A percentile compares a stretch with the other conserved stretches of the same genome.
Evolutionary conservation across 2,888 invertebrate species (phyloP).

Genomic region (Stenoptilia bipunctidactyla): DNA sequence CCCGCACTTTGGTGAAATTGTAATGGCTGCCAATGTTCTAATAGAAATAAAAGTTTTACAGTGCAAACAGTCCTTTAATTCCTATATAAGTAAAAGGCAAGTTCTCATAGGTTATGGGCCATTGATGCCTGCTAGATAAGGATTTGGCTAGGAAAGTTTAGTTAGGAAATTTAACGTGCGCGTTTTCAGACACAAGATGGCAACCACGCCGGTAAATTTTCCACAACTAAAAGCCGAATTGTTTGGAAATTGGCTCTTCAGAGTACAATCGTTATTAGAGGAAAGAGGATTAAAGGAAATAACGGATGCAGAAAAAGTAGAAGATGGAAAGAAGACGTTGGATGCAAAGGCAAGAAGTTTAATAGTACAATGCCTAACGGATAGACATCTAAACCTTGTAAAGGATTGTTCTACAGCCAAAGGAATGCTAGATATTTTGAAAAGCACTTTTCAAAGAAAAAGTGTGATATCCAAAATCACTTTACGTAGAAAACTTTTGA

Average conservation of each 20-base stretch:
- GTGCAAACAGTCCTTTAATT: too few relatives aligned
- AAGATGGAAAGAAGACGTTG: background rate
- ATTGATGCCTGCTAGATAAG: too few relatives aligned
- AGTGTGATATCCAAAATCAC: constrained; percentile 11
- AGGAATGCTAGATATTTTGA: constrained; percentile 9
- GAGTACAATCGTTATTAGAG: constrained; percentile 9
- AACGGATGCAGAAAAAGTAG: constrained; percentile 2
- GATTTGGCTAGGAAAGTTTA: too few relatives aligned
- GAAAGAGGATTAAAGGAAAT: background rate
- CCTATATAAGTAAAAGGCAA: too few relatives aligned
- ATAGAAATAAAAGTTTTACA: too few relatives aligned
- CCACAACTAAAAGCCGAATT: too few relatives aligned
- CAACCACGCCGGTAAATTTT: too few relatives aligned
- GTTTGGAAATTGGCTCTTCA: constrained; percentile 1
- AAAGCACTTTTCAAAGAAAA: constrained; percentile 13
- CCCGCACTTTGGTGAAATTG: too few relatives aligned
- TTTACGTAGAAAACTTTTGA: constrained; percentile 6
- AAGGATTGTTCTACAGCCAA: constrained; percentile 10
- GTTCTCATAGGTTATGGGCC: too few relatives aligned
- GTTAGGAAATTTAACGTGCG: too few relatives aligned
- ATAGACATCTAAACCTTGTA: constrained; percentile 6
- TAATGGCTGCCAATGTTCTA: too few relatives aligned
- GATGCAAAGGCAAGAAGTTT: constrained; percentile 2
- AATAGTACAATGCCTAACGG: constrained; percentile 6
- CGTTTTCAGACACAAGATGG: background rate